Base-by-base conservation (phyloP, 2,888 invertebrate genomes). In the Odontothrips loti region DNA sequence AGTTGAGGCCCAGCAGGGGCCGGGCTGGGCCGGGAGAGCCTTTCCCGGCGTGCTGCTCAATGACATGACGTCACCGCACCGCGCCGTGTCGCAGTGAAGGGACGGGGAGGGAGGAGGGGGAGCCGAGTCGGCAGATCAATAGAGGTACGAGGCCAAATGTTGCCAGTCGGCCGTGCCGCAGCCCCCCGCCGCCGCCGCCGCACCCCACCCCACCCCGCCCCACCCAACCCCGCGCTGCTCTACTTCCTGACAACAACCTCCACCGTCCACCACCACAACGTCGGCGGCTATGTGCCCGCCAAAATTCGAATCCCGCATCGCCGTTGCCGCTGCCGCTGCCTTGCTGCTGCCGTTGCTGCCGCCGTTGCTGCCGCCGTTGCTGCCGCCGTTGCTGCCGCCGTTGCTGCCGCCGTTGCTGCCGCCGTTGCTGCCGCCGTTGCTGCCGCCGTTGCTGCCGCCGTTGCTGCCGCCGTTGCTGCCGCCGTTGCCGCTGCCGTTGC, bases 161-260 rank as follows among this genome's bases (percentile, higher is more conserved):
- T 51, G 51, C 51, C 51, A 20, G 20, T 43, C 58, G 17, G 58
- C 58, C 20, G 58, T 10, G 12, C 86, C 86, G 86, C 88, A 88
- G 86, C 86, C 87, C 85, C 85, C 85, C 84, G 84, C 83, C 85
- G 84, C 84, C 81, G 47, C 17, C 78, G 8, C 80, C 78, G 79
- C n/a, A n/a, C 79, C 81, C 17, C 51, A 20, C 17, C 47, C 29
- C 47, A 10, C 12, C 27, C 80, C 43, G 20, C 80, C 68, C 47
- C 58, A 47, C 48, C 12, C 27, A 1, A 80, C 23, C 27, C 78
- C 68, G 48, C 48, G 23, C 48, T 79, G 80, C 79, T n/a, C 20
- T n/a, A 20, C 20, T 43, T 34, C 23, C 75, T 68, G 23, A 48
- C 48, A 29, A 6, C 81, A 11, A 17, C 20, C 58, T 6, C 79